Percentiles rank a stretch among this genome's conserved stretches.
phyloP scores from a whole-genome alignment of 2,888 invertebrate species.

The Drosophila percnosoma region DNA sequence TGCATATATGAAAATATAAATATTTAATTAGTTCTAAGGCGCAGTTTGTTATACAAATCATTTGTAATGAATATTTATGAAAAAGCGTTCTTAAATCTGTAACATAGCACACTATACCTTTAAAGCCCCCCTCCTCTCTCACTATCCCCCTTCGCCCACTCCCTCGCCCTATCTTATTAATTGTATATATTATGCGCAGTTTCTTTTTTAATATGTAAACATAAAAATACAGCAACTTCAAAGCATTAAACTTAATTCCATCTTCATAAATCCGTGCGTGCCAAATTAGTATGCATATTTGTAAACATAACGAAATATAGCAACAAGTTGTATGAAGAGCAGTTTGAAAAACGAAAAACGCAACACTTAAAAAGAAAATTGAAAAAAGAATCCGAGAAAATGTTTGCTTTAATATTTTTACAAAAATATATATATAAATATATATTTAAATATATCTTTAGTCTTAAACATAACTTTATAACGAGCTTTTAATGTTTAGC shows the following conservation, averaged over 20 bases:
- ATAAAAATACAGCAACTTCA: slow-evolving; percentile 52
- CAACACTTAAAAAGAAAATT: slow-evolving; percentile 16
- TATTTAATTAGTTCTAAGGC: slow-evolving; percentile 76
- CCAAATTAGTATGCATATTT: slow-evolving; percentile 66
- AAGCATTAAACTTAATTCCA: slow-evolving; percentile 39
- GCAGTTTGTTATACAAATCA: slow-evolving; percentile 77
- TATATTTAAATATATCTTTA: slow-evolving; percentile 28
- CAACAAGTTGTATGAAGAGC: slow-evolving; percentile 50
- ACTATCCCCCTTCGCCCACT: neutral
- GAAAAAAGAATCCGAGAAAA: slow-evolving; percentile 20
- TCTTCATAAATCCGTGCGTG: slow-evolving; percentile 55
- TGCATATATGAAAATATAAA: slow-evolving; percentile 42
- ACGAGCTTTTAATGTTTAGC: slow-evolving; percentile 12
- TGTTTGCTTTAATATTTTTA: slow-evolving; percentile 66
- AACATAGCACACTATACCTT: slow-evolving; percentile 40
- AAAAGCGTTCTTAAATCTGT: slow-evolving; percentile 52
- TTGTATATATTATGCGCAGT: slow-evolving; percentile 69
- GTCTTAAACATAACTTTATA: slow-evolving; percentile 23
- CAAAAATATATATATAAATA: slow-evolving; percentile 45
- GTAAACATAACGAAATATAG: slow-evolving; percentile 13
- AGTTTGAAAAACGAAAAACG: slow-evolving; percentile 59
- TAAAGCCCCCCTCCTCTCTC: neutral
- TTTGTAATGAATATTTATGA: slow-evolving; percentile 76
- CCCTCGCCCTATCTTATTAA: slow-evolving; percentile 33
- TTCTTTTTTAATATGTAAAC: slow-evolving; percentile 31